Conservation (phyloP, 2,888 invertebrate species). For the Lumbricus terrestris region DNA sequence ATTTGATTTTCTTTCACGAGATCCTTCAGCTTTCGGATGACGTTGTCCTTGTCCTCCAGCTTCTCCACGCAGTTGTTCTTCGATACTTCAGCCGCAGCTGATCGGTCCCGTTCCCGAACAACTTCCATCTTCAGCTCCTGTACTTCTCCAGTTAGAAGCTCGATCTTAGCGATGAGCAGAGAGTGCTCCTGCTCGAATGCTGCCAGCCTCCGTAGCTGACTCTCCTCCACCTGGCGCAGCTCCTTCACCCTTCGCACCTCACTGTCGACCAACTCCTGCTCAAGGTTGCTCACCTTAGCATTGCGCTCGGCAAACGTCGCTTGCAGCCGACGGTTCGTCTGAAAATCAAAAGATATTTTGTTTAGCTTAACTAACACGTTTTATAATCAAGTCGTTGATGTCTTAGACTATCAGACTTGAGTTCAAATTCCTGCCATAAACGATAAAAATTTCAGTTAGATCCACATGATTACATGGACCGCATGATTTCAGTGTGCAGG, state of each 20-base stretch:
- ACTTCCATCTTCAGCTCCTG: not conserved
- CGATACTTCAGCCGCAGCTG: not conserved
- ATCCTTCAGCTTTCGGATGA: conserved; percentile 4
- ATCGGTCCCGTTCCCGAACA: not conserved
- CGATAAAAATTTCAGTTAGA: not conserved
- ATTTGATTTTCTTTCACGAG: conserved; percentile 3
- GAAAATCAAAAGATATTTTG: not conserved
- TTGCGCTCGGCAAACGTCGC: not conserved
- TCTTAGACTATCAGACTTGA: not conserved
- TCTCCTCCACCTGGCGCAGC: not conserved
- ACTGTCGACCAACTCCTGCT: not conserved
- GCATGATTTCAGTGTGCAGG: not conserved
- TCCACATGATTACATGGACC: not conserved
- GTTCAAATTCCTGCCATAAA: not conserved
- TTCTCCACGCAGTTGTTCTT: not conserved
- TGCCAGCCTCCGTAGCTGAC: conserved; percentile 5
- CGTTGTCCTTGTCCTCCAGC: not conserved
- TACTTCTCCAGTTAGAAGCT: not conserved
- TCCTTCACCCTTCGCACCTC: not conserved
- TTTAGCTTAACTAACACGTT: not conserved
- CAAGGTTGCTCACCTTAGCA: not conserved
- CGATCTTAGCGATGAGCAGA: not conserved
- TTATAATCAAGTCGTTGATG: not conserved
- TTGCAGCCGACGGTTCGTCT: not conserved
- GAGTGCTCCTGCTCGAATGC: not conserved